These are phyloP conservation scores for Prietella phreatophila DNA, from an alignment of 2,113 vertebrate species.

Conservation along the genomic window DNA sequence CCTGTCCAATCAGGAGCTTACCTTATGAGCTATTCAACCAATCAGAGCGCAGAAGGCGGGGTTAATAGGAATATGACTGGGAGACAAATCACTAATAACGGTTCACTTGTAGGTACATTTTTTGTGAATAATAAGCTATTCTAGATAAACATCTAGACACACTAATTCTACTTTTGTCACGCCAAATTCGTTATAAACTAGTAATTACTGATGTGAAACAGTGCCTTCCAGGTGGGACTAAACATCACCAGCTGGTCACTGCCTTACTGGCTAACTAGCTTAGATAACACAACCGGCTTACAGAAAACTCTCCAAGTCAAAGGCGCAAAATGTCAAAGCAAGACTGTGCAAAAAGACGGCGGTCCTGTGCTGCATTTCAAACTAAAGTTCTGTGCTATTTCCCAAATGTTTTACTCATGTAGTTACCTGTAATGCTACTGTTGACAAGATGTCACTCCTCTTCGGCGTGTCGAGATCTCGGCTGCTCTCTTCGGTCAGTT, in stretches of 20 bases:
- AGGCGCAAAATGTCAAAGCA: not conserved
- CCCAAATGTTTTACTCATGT: not conserved
- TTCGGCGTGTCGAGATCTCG: conserved; percentile 22
- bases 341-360: not conserved
- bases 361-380: not conserved
- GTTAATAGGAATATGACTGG: not conserved
- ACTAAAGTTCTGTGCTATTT: not conserved
- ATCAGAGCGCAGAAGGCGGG: conserved; percentile 7
- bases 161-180: not conserved
- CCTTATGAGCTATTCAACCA: not conserved
- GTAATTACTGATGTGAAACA: not conserved
- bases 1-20: not conserved
- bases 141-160: not conserved
- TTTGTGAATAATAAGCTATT: not conserved
- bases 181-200: not conserved
- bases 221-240: not conserved
- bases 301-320: not conserved
- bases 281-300: not conserved
- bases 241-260: not conserved
- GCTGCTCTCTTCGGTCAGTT: not conserved
- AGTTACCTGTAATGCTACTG: conserved; percentile 46
- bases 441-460: conserved; percentile 47
- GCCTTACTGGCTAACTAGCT: not conserved
- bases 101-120: not conserved
- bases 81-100: not conserved